Evolutionary conservation across 2,797 vertebrate genomes (phyloP), one percentile per base, ranked within the genome.

Genomic region (Zenarchopterus dispar): DNA sequence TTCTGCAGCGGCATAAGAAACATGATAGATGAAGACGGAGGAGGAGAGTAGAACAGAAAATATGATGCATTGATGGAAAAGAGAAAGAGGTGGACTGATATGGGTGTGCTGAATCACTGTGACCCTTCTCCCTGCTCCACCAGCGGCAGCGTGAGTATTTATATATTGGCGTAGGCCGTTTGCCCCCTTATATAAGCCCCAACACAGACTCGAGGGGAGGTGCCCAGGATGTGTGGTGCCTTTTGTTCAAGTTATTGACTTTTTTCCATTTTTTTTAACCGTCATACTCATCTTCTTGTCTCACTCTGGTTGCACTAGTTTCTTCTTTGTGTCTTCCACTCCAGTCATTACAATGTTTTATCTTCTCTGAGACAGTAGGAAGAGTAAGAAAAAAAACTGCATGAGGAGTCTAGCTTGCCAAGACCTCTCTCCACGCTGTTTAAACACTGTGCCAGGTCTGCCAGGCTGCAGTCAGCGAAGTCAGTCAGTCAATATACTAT

Each of bases 71-170:
- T 81, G 82, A 81, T 77, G 54, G 78, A 75, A 73, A 23, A 45
- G 76, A 82, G 47, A 69, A 73, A 84, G 80, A 91, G 75, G 83
- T 88, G 85, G 86, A 87, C 87, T 84, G 83, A 84, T 83, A 85
- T 81, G 89, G 87, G 82, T 87, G 85, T 82, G 81, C 85, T 90
- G 87, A 91, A 73, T 91, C 89, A 92, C 75, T 79, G 75, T 90
- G 90, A 91, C 89, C 89, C 88, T 81, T 84, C 79, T 87, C 78
- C 78, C 79, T 87, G 74, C 78, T 83, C 80, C 84, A 84, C 82
- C 80, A 81, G 80, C 54, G 52, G 87, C 88, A 88, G 88, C 45
- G 50, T 80, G 82, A 84, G 86, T 92, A 92, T 92, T 91, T 91
- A 85, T 92, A 91, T 78, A 73, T 80, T 56, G 72, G 89, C 88